phyloP scores from a whole-genome alignment of 2,113 vertebrate species.

The Lagenorhynchus albirostris region DNA sequence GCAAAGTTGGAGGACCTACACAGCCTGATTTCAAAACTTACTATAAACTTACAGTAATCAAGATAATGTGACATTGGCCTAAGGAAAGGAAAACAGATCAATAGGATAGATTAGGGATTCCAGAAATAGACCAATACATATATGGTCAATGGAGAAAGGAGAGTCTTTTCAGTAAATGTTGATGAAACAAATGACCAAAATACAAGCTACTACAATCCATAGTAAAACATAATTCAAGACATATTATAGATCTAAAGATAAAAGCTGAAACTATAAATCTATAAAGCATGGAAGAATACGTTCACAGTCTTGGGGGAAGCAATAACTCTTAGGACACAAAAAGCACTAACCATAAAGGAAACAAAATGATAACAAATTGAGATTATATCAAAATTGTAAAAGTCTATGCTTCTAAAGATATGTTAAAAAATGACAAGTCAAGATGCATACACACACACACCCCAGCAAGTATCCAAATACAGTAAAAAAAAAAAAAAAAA shows the following conservation, averaged over 20 bases:
- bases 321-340: not conserved
- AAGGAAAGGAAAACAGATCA: not conserved
- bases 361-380: not conserved
- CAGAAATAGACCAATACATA: not conserved
- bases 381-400: not conserved
- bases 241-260: not conserved
- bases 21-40: not conserved
- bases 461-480: not conserved
- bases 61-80: not conserved
- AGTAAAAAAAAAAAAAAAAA: not conserved
- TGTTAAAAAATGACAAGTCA: not conserved
- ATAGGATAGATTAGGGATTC: too few relatives aligned
- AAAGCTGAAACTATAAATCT: not conserved
- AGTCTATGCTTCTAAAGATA: not conserved
- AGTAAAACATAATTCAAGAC: not conserved
- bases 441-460: not conserved
- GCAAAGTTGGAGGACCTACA: not conserved
- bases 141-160: not conserved
- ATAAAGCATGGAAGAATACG: not conserved
- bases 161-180: not conserved
- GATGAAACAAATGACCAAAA: not conserved
- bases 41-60: not conserved
- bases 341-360: not conserved
- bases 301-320: not conserved
- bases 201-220: not conserved